Base-by-base conservation (phyloP, 2,113 vertebrate species). In the Astatotilapia flaviijosephi region DNA sequence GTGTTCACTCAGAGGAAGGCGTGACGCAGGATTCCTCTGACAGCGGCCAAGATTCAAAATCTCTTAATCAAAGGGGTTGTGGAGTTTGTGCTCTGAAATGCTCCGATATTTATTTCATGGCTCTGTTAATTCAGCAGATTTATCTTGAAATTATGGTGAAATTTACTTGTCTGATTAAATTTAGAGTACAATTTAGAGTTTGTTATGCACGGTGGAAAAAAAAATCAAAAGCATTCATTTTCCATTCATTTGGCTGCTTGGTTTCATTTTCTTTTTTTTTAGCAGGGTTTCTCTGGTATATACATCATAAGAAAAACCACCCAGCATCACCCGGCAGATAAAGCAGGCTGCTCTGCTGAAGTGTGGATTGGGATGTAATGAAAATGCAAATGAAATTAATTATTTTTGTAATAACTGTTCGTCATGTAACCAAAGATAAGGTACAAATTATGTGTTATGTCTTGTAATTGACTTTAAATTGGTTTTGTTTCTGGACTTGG, bases 361-460 rank as follows among this genome's bases (percentile, higher is more conserved):
- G 79, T 81, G 49, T 35, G 55, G 23, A 62, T 58, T 35, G 42
- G 26, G 68, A 83, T 84, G 28, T 65, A 81, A 88, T 90, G 62
- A 81, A 89, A 93, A 92, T 90, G 77, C 51, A 56, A 93, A 92
- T 87, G 2, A n/a, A 55, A 75, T 86, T n/a, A 60, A 87, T 92
- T 54, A 26, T 77, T 81, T 65, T 83, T 73, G 7, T 80, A 45
- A 49, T 86, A 86, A 83, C 58, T 65, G 45, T 15, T 54, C 23
- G 49, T 88, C 83, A 85, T 81, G 40, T 79, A 42, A 86, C 19
- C 26, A n/a, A 81, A 86, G 82, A 91, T 92, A 80, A 83, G 80
- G 49, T 33, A 33, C 54, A 55, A 81, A 79, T 47, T 3, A 35
- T 80, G 53, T 75, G 73, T 70, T 84, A 77, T 54, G 82, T 31